Conservation (phyloP, 2,797 vertebrate species). For the Propithecus deckenii region DNA sequence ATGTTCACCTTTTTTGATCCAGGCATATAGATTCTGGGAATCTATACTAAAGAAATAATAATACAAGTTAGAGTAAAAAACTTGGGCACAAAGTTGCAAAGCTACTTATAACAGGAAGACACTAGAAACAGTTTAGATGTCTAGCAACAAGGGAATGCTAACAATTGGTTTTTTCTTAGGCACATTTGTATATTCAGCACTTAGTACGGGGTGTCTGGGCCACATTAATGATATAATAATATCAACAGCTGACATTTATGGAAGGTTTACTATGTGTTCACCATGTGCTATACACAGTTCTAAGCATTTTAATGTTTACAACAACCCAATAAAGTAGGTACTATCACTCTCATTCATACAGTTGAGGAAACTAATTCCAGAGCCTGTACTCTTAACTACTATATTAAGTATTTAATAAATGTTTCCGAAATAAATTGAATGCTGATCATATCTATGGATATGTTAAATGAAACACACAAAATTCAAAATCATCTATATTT, state of each 20-base stretch:
- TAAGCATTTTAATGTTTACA: not conserved
- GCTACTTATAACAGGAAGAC: slow-evolving; percentile 2
- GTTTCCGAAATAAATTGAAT: not conserved
- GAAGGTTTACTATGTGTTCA: not conserved
- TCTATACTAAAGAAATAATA: not conserved
- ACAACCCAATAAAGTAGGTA: not conserved
- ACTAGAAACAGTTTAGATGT: not conserved
- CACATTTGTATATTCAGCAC: not conserved
- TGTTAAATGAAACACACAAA: not conserved
- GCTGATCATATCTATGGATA: not conserved
- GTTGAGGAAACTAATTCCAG: not conserved
- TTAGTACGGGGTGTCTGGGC: not conserved
- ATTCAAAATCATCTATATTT: not conserved
- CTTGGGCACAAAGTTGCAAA: not conserved
- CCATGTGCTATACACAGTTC: not conserved
- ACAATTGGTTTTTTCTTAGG: not conserved
- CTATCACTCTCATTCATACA: not conserved
- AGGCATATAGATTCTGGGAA: not conserved
- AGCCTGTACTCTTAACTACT: not conserved
- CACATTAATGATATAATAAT: not conserved
- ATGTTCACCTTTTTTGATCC: not conserved
- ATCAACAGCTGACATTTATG: not conserved
- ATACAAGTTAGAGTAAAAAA: not conserved
- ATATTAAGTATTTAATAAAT: not conserved
- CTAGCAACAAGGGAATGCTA: not conserved